These are phyloP conservation scores for Actinia tenebrosa DNA, from an alignment of 64 coral and sea anemone species.

Conservation along the genomic window DNA sequence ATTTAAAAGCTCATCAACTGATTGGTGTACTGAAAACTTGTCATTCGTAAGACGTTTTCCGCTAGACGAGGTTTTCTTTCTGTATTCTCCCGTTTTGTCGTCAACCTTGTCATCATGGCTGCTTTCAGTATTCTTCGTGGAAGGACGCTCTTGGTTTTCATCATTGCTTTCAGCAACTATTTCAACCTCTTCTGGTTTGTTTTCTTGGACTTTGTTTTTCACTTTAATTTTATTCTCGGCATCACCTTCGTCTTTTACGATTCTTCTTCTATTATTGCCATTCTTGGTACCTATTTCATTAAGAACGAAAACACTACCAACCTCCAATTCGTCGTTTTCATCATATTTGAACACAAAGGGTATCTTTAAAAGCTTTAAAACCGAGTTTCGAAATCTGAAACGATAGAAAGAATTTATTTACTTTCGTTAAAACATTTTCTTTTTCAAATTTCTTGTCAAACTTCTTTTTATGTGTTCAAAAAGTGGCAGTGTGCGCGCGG, in stretches of 20 bases:
- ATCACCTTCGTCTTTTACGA: background rate
- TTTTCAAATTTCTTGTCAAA: too few relatives aligned
- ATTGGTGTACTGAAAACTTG: too few relatives aligned
- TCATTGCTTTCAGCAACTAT: background rate
- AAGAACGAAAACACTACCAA: background rate
- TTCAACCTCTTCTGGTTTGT: background rate
- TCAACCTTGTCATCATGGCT: too few relatives aligned
- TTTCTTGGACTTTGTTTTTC: background rate
- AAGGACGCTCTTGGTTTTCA: background rate
- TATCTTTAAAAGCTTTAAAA: background rate
- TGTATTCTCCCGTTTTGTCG: too few relatives aligned
- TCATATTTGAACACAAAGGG: background rate
- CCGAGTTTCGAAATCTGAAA: background rate
- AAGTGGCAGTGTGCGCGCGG: too few relatives aligned
- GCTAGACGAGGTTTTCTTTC: too few relatives aligned
- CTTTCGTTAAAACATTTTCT: too few relatives aligned
- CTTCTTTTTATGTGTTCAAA: too few relatives aligned
- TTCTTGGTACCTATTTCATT: background rate
- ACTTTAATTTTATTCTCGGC: background rate
- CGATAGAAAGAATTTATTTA: background rate
- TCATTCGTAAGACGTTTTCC: too few relatives aligned
- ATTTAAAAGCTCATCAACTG: too few relatives aligned
- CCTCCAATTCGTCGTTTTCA: background rate
- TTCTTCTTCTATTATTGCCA: background rate
- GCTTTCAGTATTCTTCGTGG: too few relatives aligned